These are phyloP conservation scores for Tachina fera DNA, from an alignment of 2,888 invertebrate genomes.

Conservation along the genomic window DNA sequence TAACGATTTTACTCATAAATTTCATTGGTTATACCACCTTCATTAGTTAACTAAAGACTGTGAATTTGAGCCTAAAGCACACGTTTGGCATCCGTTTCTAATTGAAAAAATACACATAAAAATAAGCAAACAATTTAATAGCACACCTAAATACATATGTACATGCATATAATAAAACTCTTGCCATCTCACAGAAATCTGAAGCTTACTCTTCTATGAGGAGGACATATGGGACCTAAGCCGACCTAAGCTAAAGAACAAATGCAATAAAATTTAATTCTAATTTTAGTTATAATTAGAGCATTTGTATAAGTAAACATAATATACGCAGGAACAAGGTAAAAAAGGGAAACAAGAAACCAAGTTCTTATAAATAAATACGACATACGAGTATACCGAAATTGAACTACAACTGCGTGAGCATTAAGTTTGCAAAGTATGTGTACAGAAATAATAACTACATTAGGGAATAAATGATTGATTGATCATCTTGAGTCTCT, in stretches of 20 bases:
- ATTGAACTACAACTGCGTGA: neutral
- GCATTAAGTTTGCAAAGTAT: neutral
- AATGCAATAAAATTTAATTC: conserved; percentile 53
- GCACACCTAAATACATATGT: neutral
- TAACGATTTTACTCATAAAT: no score
- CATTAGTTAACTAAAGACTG: no score
- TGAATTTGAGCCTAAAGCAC: conserved; percentile 21
- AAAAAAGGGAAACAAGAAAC: neutral
- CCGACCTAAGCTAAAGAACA: conserved; percentile 40
- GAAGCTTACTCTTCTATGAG: neutral
- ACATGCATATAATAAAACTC: neutral
- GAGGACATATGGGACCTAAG: conserved; percentile 43
- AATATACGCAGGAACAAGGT: neutral
- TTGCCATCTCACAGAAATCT: conserved; percentile 2
- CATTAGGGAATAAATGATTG: neutral
- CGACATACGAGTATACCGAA: no score
- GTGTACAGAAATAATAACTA: neutral
- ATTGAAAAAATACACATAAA: no score
- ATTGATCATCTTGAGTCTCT: no score
- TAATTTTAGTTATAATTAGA: conserved; percentile 47
- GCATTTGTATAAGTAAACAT: neutral
- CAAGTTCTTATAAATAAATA: conserved; percentile 7
- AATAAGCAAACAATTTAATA: conserved; percentile 10
- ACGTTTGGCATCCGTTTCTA: conserved; percentile 34
- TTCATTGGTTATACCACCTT: no score